These are phyloP conservation scores for Corythucha ciliata DNA, from an alignment of 2,888 invertebrate species.

Conservation along the genomic window DNA sequence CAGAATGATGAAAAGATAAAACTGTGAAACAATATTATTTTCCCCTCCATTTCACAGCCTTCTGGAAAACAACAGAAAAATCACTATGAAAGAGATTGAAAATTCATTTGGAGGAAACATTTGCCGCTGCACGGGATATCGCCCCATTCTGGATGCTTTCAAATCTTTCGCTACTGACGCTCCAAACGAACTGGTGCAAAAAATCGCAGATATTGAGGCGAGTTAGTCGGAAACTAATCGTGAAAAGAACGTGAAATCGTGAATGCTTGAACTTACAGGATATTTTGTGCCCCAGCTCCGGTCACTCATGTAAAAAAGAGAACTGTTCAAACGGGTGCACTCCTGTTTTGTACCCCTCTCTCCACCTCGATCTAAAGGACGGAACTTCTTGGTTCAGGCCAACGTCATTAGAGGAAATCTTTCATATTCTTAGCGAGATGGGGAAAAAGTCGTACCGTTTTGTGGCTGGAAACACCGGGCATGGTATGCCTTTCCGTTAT, in stretches of 20 bases:
- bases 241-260: background rate
- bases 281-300: conserved; percentile 24
- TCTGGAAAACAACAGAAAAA: conserved; percentile 28
- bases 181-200: conserved; percentile 45
- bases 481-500: no score
- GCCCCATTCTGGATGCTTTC: conserved; percentile 68
- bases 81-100: conserved; percentile 55
- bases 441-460: conserved; percentile 46
- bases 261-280: conserved; percentile 21
- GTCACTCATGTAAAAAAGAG: conserved; percentile 11
- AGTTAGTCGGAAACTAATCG: background rate
- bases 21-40: no score
- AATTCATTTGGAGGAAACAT: conserved; percentile 61
- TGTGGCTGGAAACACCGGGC: conserved; percentile 65
- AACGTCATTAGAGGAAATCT: conserved; percentile 47
- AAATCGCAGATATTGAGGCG: conserved; percentile 41
- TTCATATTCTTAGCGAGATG: conserved; percentile 47
- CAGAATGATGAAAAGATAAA: no score
- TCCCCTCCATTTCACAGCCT: no score
- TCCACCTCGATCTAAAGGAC: conserved; percentile 13
- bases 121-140: conserved; percentile 67
- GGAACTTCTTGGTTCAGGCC: conserved; percentile 49
- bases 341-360: background rate
- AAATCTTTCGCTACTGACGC: conserved; percentile 51
- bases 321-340: conserved; percentile 10